A percentile compares a stretch with the other conserved stretches of the same genome.
phyloP scores from a whole-genome alignment of 1,140 invertebrate genomes.

The Triops longicaudatus region DNA sequence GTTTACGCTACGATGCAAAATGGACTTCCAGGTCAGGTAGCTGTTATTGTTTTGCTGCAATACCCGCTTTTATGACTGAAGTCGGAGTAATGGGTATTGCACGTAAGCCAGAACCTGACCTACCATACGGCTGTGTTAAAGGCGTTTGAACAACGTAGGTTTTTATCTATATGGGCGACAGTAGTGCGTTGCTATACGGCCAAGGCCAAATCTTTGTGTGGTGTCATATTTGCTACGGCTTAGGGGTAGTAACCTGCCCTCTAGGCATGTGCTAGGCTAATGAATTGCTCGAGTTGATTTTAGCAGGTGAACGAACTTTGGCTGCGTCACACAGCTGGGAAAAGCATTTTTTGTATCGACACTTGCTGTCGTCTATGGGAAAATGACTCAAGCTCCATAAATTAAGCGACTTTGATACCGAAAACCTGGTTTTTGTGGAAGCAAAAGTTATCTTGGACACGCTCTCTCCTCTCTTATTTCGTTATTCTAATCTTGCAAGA shows the following conservation, averaged over 20 bases:
- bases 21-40: not conserved
- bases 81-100: not conserved
- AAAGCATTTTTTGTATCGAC: not conserved
- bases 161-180: not conserved
- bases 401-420: too few relatives aligned
- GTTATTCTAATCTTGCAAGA: not conserved
- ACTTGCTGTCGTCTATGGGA: too few relatives aligned
- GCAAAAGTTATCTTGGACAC: not conserved
- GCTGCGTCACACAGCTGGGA: not conserved
- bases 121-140: not conserved
- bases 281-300: not conserved
- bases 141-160: not conserved
- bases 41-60: not conserved
- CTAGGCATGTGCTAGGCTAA: not conserved
- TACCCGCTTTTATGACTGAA: not conserved
- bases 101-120: not conserved
- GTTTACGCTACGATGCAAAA: not conserved
- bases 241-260: constrained; percentile 5
- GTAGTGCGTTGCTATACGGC: not conserved
- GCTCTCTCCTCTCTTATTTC: not conserved
- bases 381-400: too few relatives aligned
- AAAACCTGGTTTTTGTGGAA: too few relatives aligned
- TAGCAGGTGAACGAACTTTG: not conserved
- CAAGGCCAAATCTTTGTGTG: not conserved
- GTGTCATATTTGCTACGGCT: not conserved